Evolutionary conservation across 2,888 invertebrate species (phyloP), one percentile per base, ranked within the genome.

Genomic region (Troides helena): DNA sequence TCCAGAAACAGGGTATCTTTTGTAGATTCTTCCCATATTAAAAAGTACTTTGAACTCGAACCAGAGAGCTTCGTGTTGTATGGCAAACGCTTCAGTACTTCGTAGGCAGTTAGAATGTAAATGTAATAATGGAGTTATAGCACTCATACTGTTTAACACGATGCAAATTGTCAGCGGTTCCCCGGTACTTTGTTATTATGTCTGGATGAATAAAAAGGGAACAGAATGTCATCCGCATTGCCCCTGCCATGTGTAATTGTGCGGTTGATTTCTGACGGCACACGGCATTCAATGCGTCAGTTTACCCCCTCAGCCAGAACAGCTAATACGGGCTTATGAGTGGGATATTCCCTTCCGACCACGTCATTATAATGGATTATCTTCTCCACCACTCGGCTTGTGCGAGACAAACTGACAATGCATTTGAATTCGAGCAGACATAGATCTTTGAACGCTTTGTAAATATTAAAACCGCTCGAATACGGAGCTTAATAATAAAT

Each of bases 281-380:
- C 2, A 23, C 21, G 23, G 57, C 57, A 58, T 58, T 23, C 23
- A 23, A 23, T 23, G 53, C 53, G 53, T 53, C 53, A 53, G 18
- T 18, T n/a, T 53, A n/a, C 53, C 53, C 30, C 23, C 57, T 23
- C 57, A 6, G 57, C 57, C 4, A 23, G 57, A 18, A 23, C n/a
- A 23, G 57, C 57, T 58, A 58, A 58, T 58, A 25, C 57, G 21
- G 57, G 53, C 53, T 18, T 56, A 21, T n/a, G 23, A 58, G 57
- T 58, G 57, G 23, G 21, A 23, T 58, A 23, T 58, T 14, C 21
- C 57, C 57, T 23, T 58, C 57, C 53, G 53, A 53, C 53, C n/a
- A 23, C 57, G 23, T 58, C 57, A 23, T 58, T 23, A n/a, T 58
- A 58, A 58, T 25, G 57, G 57, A 58, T 58, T 58, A 58, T 58